These are phyloP conservation scores for Ferdinandea cuprea DNA, from an alignment of 2,888 invertebrate genomes.

Conservation along the genomic window DNA sequence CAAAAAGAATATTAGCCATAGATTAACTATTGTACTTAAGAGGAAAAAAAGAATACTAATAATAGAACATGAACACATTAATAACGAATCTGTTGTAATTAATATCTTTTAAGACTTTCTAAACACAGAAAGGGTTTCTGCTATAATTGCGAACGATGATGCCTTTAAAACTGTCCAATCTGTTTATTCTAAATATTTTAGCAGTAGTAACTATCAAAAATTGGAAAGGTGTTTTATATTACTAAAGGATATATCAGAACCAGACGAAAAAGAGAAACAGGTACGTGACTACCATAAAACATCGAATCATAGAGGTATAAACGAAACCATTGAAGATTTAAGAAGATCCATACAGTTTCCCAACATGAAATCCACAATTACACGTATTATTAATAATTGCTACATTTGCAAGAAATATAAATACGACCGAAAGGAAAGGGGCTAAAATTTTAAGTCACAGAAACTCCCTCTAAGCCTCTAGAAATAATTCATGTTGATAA, in stretches of 20 bases:
- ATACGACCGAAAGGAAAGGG: slow-evolving; percentile 59
- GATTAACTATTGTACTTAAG: not conserved
- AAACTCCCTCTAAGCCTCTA: slow-evolving; percentile 52
- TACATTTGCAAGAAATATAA: slow-evolving; percentile 55
- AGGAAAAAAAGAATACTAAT: not conserved
- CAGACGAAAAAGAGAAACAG: slow-evolving; percentile 22
- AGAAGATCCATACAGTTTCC: slow-evolving; percentile 58
- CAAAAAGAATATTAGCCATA: not conserved
- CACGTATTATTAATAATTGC: slow-evolving; percentile 43
- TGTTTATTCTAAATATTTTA: slow-evolving; percentile 28
- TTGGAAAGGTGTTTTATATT: slow-evolving; percentile 22
- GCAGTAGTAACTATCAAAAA: slow-evolving; percentile 23
- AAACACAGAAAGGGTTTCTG: slow-evolving; percentile 31
- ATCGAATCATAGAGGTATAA: slow-evolving; percentile 45
- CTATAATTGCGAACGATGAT: slow-evolving; percentile 19
- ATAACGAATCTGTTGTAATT: not conserved
- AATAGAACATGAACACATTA: not conserved
- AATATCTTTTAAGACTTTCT: slow-evolving; percentile 14
- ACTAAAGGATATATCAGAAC: slow-evolving; percentile 1
- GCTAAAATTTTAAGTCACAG: slow-evolving; percentile 32
- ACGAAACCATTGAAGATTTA: slow-evolving; percentile 36
- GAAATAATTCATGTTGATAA: too few relatives aligned
- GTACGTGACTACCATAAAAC: slow-evolving; percentile 18
- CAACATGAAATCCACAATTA: slow-evolving; percentile 41
- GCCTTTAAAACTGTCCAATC: slow-evolving; percentile 47